Percentiles rank a stretch among this genome's conserved stretches.
phyloP scores from a whole-genome alignment of 2,113 vertebrate species.

The Aix galericulata region DNA sequence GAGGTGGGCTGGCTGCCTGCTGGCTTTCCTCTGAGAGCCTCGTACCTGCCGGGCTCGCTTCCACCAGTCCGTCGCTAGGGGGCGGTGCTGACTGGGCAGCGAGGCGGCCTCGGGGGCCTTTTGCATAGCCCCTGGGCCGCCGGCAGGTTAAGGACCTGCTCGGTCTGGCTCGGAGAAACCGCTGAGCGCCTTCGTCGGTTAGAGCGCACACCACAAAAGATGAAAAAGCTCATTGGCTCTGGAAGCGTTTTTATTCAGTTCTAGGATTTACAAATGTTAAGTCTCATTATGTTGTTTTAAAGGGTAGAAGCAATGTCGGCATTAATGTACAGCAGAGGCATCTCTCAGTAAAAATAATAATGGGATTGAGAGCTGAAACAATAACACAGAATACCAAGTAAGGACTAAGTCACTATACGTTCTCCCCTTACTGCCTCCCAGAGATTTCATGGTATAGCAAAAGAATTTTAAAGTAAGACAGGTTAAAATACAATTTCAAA shows the following conservation, averaged over 20 bases:
- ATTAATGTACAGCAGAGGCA: neutral
- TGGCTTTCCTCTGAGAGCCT: neutral
- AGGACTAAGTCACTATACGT: neutral
- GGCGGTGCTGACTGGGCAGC: too few relatives aligned
- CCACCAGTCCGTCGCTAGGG: neutral
- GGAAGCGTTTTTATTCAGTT: neutral
- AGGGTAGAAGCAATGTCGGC: neutral
- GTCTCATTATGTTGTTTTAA: neutral
- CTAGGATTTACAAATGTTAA: neutral
- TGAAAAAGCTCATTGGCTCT: neutral
- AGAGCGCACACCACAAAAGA: fast-evolving
- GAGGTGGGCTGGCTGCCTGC: too few relatives aligned
- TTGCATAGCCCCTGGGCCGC: fast-evolving
- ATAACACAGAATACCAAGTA: neutral
- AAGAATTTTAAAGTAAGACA: neutral
- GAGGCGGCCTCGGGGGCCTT: fast-evolving
- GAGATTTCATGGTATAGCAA: neutral
- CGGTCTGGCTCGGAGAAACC: neutral
- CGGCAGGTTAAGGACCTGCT: too few relatives aligned
- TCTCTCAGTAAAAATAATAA: neutral
- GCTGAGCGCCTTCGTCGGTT: fast-evolving
- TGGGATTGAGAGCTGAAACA: neutral
- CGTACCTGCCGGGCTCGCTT: fast-evolving
- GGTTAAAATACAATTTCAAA: neutral
- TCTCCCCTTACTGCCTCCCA: neutral